Base-by-base conservation (phyloP, 2,888 invertebrate species). In the Amitus sp. region DNA sequence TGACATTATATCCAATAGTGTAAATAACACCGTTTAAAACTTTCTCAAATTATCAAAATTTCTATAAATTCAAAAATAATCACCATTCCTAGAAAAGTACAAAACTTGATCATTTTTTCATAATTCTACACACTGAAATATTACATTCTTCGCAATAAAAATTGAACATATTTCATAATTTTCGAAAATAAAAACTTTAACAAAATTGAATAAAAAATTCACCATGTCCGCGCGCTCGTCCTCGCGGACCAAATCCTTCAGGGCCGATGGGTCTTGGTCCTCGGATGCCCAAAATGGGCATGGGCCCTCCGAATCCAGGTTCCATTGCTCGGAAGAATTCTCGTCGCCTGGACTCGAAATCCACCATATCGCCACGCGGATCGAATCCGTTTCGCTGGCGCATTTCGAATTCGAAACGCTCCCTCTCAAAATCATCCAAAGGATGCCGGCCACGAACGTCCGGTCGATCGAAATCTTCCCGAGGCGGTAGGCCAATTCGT, bases 181-280 rank as follows among this genome's bases (percentile, higher is more conserved):
- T n/a, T n/a, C n/a, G n/a, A n/a, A n/a, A n/a, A n/a, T n/a, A n/a
- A n/a, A n/a, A n/a, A n/a, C n/a, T n/a, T n/a, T n/a, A n/a, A n/a
- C n/a, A n/a, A n/a, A n/a, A n/a, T n/a, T n/a, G n/a, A n/a, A n/a
- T n/a, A n/a, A 28, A n/a, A 15, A 47, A 65, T 70, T 73, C 66
- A 82, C 80, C 80, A 40, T 78, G 79, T 43, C 78, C 79, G 34
- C 80, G 71, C 12, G 76, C 74, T 61, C 82, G 73, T 27, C 77
- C 72, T 43, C 82, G 73, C 1, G 82, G 79, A 20, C 79, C 82
- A 58, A 81, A 82, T 6, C 74, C 77, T 17, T 83, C 82, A 1
- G 82, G 82, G 30, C 80, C 82, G 65, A 79, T 75, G 2, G 79
- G 78, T 10, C 78, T 76, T 56, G 80, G 80, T 20, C 80, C 80